Evolutionary conservation across 2,113 vertebrate genomes (phyloP), one percentile per base, ranked within the genome.

Genomic region (Gallinago media): DNA sequence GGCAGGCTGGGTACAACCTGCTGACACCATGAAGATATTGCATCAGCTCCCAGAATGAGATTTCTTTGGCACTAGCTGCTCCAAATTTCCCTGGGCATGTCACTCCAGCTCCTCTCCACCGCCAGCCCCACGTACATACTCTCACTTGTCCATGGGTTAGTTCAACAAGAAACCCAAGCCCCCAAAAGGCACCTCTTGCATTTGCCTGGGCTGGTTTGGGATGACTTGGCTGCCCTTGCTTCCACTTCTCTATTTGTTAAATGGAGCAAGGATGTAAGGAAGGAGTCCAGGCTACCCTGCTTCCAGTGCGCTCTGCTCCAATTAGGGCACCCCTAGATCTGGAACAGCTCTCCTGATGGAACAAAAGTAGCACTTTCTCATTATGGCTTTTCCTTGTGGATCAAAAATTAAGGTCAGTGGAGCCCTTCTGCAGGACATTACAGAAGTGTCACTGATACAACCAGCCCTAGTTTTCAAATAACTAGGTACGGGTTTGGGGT

Each of bases 361-460:
- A 70, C 0, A 0, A 54, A 49, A 76, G 22, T 40, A 66, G 88
- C 21, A 12, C 66, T 87, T 79, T 89, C 82, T 91, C 21, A 71
- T 92, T 87, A 92, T 40, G 88, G 59, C 26, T 90, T 32, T 62
- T 96, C 71, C 67, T 94, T 83, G 40, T 80, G 77, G 92, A 84
- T 42, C 11, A 89, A 70, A 94, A 96, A 92, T 82, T 34, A 80
- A 80, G 79, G 90, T 21, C 89, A 92, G 32, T 40, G 11, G 44
- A 80, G 20, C 11, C 31, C 11, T 36, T 83, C 59, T n/a, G 38
- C 62, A 85, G 87, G 66, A 85, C 61, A 70, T 85, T 40, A 32
- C 26, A 70, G 31, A 79, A 38, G 21, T 20, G 8, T 80, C 42
- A 88, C 50, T 62, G 34, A 63, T 31, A 50, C 3, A 74, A 20